phyloP scores from a whole-genome alignment of 2,888 invertebrate species.

The Cyclophora albipunctata region DNA sequence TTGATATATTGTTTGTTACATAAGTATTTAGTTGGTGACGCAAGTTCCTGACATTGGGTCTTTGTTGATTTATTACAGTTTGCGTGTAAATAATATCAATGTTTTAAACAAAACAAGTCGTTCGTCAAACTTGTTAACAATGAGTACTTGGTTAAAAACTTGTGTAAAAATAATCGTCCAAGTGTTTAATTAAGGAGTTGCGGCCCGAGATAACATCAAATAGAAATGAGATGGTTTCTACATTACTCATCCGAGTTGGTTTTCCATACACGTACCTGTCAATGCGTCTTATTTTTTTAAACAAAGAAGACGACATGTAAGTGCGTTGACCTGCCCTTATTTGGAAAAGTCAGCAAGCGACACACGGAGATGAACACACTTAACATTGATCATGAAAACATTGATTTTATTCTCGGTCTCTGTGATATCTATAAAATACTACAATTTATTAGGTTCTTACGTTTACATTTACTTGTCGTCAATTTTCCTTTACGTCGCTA shows the following conservation, averaged over 20 bases:
- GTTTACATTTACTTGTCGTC: background rate
- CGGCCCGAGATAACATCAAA: constrained; percentile 21
- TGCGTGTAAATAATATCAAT: too few species aligned
- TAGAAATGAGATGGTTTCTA: constrained; percentile 19
- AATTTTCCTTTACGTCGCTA: too few species aligned
- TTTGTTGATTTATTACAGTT: too few species aligned
- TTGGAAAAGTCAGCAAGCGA: constrained; percentile 51
- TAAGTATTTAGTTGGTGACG: too few species aligned
- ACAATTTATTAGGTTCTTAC: background rate
- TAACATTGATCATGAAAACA: constrained; percentile 12
- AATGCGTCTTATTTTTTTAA: constrained; percentile 42
- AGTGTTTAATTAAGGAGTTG: background rate
- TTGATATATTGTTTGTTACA: too few species aligned
- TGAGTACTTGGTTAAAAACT: too few species aligned
- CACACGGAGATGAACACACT: constrained; percentile 24
- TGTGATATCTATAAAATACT: too few species aligned
- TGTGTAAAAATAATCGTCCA: too few species aligned
- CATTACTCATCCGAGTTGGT: constrained; percentile 34
- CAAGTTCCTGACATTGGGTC: too few species aligned
- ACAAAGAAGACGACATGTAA: constrained; percentile 49
- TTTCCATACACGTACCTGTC: constrained; percentile 53
- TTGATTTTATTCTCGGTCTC: background rate
- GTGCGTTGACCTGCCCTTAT: constrained; percentile 66
- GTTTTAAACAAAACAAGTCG: too few species aligned
- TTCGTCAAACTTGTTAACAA: too few species aligned